Percentiles rank a stretch among this genome's conserved stretches.
Conservation (phyloP, 1,140 invertebrate species). For the Ericerus pela region DNA sequence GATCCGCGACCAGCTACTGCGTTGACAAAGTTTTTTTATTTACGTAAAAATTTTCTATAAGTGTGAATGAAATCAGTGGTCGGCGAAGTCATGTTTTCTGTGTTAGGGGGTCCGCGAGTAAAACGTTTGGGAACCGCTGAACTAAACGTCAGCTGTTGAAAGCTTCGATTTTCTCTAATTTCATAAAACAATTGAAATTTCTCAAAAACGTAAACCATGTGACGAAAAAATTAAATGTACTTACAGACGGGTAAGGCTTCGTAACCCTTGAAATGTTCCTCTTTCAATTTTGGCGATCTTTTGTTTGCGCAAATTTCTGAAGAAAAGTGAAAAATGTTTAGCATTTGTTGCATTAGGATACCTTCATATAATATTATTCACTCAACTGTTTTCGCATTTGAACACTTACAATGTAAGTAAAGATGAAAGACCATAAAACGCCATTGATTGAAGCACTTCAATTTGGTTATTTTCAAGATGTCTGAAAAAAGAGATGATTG, state of each 20-base stretch:
- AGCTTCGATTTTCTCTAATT: too few relatives aligned
- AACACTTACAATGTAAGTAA: slow-evolving; percentile 25
- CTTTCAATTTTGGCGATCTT: slow-evolving; percentile 22
- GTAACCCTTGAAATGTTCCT: slow-evolving; percentile 26
- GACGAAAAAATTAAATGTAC: neutral
- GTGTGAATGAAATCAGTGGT: too few relatives aligned
- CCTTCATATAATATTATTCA: slow-evolving; percentile 3
- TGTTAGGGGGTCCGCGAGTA: too few relatives aligned
- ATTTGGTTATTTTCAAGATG: slow-evolving; percentile 28
- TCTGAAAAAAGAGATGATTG: slow-evolving; percentile 23
- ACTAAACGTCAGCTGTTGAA: too few relatives aligned
- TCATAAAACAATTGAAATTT: too few relatives aligned
- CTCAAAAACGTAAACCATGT: too few relatives aligned
- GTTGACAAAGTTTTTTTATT: too few relatives aligned
- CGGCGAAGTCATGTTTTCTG: too few relatives aligned
- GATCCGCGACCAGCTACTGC: too few relatives aligned
- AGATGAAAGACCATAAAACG: slow-evolving; percentile 28
- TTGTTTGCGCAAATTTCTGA: slow-evolving; percentile 25
- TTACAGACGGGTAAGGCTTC: slow-evolving; percentile 23
- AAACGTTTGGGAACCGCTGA: too few relatives aligned
- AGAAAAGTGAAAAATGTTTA: slow-evolving; percentile 16
- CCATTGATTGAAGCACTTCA: slow-evolving; percentile 23
- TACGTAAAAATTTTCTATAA: too few relatives aligned
- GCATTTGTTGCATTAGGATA: too few relatives aligned
- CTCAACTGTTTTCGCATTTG: neutral